Evolutionary conservation across 1,140 invertebrate genomes (phyloP), one percentile per base, ranked within the genome.

Genomic region (Sesamia nonagrioides): DNA sequence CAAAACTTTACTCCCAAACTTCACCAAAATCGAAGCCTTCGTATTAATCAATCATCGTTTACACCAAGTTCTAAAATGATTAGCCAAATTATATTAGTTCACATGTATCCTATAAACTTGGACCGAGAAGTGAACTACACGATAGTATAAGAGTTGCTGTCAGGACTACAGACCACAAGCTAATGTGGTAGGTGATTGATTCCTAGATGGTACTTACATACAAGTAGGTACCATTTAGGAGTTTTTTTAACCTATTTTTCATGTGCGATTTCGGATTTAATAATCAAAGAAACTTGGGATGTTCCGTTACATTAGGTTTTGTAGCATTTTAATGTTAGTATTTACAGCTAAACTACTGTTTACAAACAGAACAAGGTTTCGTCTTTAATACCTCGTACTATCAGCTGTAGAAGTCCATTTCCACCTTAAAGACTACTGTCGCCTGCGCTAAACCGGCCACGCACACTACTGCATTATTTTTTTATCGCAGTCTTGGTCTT

Each of bases 51-150:
- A 58, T 58, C 21, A 27, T 58, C 27, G 2, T 58, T 58, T 58
- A 58, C 21, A 18, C 54, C 33, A 58, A 58, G 54, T 58, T 21
- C 54, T 21, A 58, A 58, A 58, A 58, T 58, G 27, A 58, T 58
- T 58, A 58, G 54, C 9, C 18, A 27, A 58, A 58, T 58, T 58
- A 33, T 13, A 13, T 58, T 58, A 58, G 54, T 58, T 27, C 45
- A 15, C 11, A 50, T 15, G 15, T 33, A 21, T 9, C 54, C 27
- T 58, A 21, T 58, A 58, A 54, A 21, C 8, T 58, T 58, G 6
- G 54, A 33, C 54, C 54, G 9, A 58, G 21, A 21, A 27, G 54
- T 27, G 27, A 58, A 58, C 54, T 58, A 13, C 21, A 9, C 9
- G 11, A 58, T 27, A 58, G 13, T 13, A 5, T 33, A 58, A 11